A percentile compares a stretch with the other conserved stretches of the same genome.
These are phyloP conservation scores for Myzus persicae DNA, from an alignment of 1,140 invertebrate genomes.

Conservation along the genomic window DNA sequence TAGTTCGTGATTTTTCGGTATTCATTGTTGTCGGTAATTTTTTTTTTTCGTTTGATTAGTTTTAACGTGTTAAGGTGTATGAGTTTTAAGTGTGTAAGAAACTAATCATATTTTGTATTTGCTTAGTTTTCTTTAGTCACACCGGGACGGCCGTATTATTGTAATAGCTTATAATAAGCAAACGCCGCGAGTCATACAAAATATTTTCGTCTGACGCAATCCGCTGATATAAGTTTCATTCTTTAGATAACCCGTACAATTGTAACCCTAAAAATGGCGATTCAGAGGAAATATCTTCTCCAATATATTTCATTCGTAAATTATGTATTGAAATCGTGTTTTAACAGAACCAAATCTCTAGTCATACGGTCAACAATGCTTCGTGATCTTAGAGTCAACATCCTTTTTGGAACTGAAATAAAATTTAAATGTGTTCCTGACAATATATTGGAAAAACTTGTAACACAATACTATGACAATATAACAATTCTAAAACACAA, in stretches of 20 bases:
- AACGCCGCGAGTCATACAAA: not conserved
- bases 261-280: not conserved
- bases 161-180: not conserved
- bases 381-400: not conserved
- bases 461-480: conserved; percentile 18
- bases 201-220: not conserved
- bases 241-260: not conserved
- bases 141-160: no score
- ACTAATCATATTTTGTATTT: no score
- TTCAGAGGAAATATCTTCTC: conserved; percentile 23
- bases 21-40: not conserved
- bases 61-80: not conserved
- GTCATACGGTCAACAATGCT: not conserved
- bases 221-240: not conserved
- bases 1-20: not conserved
- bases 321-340: conserved; percentile 34
- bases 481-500: not conserved
- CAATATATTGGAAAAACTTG: conserved; percentile 17
- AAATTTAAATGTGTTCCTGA: conserved; percentile 45
- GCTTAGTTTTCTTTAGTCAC: not conserved
- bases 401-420: conserved; percentile 34
- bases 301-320: not conserved
- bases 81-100: no score
- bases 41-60: not conserved
- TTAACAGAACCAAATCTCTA: conserved; percentile 1